phyloP scores from a whole-genome alignment of 2,888 invertebrate genomes.

The Orthosia cruda region DNA sequence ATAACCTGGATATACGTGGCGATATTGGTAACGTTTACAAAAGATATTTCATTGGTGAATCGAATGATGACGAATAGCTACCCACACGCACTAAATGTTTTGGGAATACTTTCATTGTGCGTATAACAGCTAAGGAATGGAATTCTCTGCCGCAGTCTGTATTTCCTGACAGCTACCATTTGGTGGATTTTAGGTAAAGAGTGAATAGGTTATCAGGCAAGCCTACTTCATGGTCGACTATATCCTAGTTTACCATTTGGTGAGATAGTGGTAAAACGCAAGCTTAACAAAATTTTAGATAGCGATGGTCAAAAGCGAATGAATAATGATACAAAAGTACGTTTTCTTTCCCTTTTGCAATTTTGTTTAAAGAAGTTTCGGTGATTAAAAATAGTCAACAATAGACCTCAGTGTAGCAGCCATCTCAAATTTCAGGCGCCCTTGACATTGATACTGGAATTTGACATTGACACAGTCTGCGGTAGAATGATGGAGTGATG shows the following conservation, averaged over 20 bases:
- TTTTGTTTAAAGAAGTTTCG: not conserved
- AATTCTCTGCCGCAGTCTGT: too few relatives aligned
- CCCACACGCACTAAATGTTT: too few relatives aligned
- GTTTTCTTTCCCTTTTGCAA: too few relatives aligned
- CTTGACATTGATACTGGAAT: slow-evolving; percentile 33
- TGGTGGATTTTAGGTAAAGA: too few relatives aligned
- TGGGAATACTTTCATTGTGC: too few relatives aligned
- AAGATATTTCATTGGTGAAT: not conserved
- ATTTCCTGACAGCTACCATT: too few relatives aligned
- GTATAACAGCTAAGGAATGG: too few relatives aligned
- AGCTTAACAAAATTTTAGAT: not conserved
- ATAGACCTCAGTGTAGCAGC: not conserved
- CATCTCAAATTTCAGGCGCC: slow-evolving; percentile 12
- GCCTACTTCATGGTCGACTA: too few relatives aligned
- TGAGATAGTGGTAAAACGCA: too few relatives aligned
- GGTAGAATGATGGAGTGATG: not conserved
- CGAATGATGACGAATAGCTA: not conserved
- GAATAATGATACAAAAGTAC: too few relatives aligned
- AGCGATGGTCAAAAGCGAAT: not conserved
- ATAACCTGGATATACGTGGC: slow-evolving; percentile 29
- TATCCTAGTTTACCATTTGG: too few relatives aligned
- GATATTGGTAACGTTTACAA: slow-evolving; percentile 2
- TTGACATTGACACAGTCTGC: slow-evolving; percentile 19
- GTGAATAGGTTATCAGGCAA: too few relatives aligned
- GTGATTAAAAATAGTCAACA: not conserved